Conservation (phyloP, 1,140 invertebrate genomes). For the Drosophila eugracilis region DNA sequence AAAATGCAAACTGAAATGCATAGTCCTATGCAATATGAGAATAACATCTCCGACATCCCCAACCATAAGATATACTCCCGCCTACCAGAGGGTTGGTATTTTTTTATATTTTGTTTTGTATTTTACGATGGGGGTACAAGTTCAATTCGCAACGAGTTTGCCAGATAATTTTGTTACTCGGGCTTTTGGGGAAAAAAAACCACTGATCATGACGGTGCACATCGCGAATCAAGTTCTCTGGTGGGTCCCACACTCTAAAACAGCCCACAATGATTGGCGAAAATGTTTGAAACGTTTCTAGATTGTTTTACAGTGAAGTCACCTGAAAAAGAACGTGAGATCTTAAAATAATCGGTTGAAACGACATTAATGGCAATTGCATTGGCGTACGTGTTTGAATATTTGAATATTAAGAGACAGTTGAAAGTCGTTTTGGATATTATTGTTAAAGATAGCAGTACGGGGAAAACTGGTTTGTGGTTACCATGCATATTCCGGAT, state of each 20-base stretch:
- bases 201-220: conserved; percentile 51
- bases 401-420: conserved; percentile 2
- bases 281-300: conserved; percentile 49
- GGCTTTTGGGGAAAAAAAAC: conserved; percentile 43
- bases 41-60: conserved; percentile 5
- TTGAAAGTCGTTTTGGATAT: conserved; percentile 7
- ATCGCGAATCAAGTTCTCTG: conserved; percentile 48
- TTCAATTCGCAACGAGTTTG: conserved; percentile 41
- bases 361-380: neutral
- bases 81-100: conserved; percentile 17
- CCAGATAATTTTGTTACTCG: conserved; percentile 41
- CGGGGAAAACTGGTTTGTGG: conserved; percentile 26
- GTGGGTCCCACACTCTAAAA: conserved; percentile 38
- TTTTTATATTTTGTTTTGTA: neutral
- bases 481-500: conserved; percentile 23
- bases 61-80: neutral
- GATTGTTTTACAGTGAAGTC: conserved; percentile 41
- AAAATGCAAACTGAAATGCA: conserved; percentile 38
- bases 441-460: conserved; percentile 10
- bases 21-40: conserved; percentile 44
- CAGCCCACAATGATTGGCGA: conserved; percentile 55
- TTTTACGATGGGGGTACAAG: conserved; percentile 25
- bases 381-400: neutral
- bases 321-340: neutral
- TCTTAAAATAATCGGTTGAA: neutral